Percentiles rank a stretch among this genome's conserved stretches.
Conservation (phyloP, 2,888 invertebrate genomes). For the Lissonota sp. region DNA sequence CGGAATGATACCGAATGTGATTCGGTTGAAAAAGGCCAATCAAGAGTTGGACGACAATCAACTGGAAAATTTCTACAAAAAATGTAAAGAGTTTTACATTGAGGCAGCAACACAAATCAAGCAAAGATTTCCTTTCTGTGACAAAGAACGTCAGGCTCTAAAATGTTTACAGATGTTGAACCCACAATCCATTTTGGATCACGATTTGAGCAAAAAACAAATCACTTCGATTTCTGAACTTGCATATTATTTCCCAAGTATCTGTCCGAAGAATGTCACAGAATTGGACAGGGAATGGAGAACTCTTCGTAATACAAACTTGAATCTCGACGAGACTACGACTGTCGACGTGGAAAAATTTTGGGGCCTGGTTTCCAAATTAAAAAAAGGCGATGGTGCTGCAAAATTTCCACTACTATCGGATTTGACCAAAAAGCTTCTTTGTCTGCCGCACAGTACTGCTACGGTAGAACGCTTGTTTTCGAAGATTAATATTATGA, state of each 20-base stretch:
- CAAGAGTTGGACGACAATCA: too few relatives aligned
- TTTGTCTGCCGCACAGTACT: slow-evolving; percentile 48
- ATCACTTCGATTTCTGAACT: slow-evolving; percentile 40
- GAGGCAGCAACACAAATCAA: too few relatives aligned
- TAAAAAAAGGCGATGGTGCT: slow-evolving; percentile 32
- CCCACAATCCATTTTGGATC: slow-evolving; percentile 8
- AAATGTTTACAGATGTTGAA: slow-evolving; percentile 5
- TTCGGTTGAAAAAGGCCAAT: too few relatives aligned
- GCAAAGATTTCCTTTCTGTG: too few relatives aligned
- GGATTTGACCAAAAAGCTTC: slow-evolving; percentile 30
- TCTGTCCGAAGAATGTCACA: slow-evolving; percentile 27
- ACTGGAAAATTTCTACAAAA: too few relatives aligned
- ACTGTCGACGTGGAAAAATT: slow-evolving; percentile 23
- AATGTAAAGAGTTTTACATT: too few relatives aligned
- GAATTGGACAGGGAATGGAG: slow-evolving; percentile 51
- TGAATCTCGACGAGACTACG: background rate
- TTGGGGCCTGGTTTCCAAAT: slow-evolving; percentile 21
- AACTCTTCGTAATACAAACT: slow-evolving; percentile 31
- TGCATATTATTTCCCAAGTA: slow-evolving; percentile 35
- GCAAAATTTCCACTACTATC: slow-evolving; percentile 33
- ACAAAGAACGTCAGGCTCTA: slow-evolving; percentile 31
- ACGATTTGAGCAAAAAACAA: background rate
- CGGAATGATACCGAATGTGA: too few relatives aligned
- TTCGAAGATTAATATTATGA: slow-evolving; percentile 44
- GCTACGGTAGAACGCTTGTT: slow-evolving; percentile 49